phyloP scores from a whole-genome alignment of 2,797 vertebrate genomes.

The Choloepus didactylus region DNA sequence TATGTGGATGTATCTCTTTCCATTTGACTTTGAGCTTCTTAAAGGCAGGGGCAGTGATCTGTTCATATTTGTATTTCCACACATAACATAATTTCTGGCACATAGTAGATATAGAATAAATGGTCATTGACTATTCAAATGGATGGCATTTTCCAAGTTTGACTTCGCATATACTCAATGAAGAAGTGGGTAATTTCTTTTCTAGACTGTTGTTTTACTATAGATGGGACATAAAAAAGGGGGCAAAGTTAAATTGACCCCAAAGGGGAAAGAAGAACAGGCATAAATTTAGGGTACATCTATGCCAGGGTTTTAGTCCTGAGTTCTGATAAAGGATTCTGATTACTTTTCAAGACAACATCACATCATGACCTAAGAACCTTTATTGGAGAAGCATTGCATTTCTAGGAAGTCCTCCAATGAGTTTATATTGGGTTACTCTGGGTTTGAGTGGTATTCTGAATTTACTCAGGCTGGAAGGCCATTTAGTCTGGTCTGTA shows the following conservation, averaged over 20 bases:
- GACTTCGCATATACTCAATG: neutral
- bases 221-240: neutral
- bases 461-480: neutral
- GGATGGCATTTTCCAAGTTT: neutral
- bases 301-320: constrained; percentile 6
- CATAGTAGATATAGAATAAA: neutral
- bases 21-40: constrained; percentile 26
- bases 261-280: neutral
- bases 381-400: neutral
- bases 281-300: neutral
- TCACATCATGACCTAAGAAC: neutral
- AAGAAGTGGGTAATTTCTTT: neutral
- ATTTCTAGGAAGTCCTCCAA: neutral
- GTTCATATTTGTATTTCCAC: neutral
- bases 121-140: neutral
- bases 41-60: neutral
- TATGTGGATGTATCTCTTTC: neutral
- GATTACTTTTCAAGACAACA: neutral
- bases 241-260: constrained; percentile 42
- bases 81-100: neutral
- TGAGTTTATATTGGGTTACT: neutral
- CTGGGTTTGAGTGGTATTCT: neutral
- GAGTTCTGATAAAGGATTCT: constrained; percentile 20
- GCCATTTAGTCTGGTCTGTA: constrained; percentile 8
- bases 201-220: neutral